phyloP scores from a whole-genome alignment of 2,888 invertebrate species.

The Gibbula magus region DNA sequence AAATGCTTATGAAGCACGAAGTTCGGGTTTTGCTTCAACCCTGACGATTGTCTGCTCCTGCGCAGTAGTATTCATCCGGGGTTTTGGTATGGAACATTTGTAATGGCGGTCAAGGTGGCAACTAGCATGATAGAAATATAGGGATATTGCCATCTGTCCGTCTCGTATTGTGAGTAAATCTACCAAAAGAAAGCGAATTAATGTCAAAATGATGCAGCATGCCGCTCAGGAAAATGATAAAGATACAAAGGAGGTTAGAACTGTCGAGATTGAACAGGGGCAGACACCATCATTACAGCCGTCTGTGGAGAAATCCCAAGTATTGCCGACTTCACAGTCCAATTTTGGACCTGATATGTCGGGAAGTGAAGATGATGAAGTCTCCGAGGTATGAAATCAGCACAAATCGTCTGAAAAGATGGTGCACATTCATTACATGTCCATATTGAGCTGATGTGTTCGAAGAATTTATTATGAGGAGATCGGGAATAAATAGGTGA shows the following conservation, averaged over 20 bases:
- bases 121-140: slow-evolving; percentile 60
- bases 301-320: slow-evolving; percentile 75
- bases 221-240: slow-evolving; percentile 77
- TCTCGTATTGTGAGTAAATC: slow-evolving; percentile 23
- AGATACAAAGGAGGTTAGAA: slow-evolving; percentile 61
- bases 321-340: slow-evolving; percentile 55
- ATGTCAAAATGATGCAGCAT: slow-evolving; percentile 85
- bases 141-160: slow-evolving; percentile 49
- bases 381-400: slow-evolving; percentile 86
- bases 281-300: slow-evolving; percentile 55
- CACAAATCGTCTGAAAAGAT: background rate
- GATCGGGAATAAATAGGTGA: background rate
- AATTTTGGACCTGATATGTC: slow-evolving; percentile 95
- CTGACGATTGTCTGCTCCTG: slow-evolving; percentile 46
- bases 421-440: background rate
- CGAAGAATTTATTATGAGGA: background rate
- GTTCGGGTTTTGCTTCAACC: slow-evolving; percentile 19
- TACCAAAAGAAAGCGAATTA: slow-evolving; percentile 19
- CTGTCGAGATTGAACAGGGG: slow-evolving; percentile 67
- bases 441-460: background rate
- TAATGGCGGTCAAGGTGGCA: slow-evolving; percentile 74
- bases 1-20: background rate
- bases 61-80: slow-evolving; percentile 71
- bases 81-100: slow-evolving; percentile 63
- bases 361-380: slow-evolving; percentile 96